These are phyloP conservation scores for Myiotriccus ornatus DNA, from an alignment of 2,797 vertebrate genomes.

Conservation along the genomic window DNA sequence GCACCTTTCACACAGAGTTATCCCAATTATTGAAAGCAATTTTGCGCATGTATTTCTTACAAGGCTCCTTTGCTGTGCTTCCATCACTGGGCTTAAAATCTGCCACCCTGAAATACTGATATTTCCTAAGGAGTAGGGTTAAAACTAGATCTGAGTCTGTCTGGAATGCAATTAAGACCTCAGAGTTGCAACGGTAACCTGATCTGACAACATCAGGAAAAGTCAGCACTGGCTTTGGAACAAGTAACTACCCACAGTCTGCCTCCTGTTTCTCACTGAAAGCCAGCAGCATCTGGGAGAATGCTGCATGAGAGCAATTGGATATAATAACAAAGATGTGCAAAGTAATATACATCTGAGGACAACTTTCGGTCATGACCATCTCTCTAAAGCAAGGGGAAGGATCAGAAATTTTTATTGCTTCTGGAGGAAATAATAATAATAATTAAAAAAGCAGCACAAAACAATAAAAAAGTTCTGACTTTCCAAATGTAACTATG, in stretches of 20 bases:
- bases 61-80: background rate
- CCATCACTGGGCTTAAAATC: background rate
- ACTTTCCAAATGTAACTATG: background rate
- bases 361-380: background rate
- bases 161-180: slow-evolving; percentile 1
- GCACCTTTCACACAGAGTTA: background rate
- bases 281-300: background rate
- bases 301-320: fast-evolving
- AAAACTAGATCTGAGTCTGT: background rate
- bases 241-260: background rate
- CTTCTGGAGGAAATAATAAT: background rate
- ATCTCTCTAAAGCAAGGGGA: background rate
- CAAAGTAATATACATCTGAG: background rate
- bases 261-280: background rate
- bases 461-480: background rate
- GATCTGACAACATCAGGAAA: slow-evolving; percentile 19
- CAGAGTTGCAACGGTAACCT: background rate
- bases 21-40: background rate
- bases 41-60: background rate
- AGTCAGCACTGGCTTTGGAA: background rate
- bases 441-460: background rate
- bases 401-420: background rate
- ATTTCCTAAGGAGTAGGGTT: background rate
- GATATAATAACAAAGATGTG: background rate
- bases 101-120: background rate